Conservation (phyloP, 2,888 invertebrate species). For the Fissipunctia ypsillon region DNA sequence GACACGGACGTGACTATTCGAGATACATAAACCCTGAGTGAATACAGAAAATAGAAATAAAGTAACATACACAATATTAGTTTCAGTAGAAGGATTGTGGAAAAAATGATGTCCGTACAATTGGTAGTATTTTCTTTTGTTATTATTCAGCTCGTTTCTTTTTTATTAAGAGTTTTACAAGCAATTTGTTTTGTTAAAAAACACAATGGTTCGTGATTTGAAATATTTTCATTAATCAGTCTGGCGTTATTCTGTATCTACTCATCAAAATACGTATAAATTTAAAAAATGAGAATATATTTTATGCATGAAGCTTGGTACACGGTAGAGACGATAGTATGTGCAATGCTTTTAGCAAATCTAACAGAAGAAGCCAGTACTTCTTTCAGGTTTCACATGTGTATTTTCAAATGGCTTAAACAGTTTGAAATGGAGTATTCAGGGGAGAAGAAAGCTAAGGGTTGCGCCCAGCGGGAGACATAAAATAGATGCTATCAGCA, state of each 20-base stretch:
- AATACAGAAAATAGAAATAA: slow-evolving; percentile 91
- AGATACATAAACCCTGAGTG: slow-evolving; percentile 90
- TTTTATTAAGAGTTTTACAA: slow-evolving; percentile 58
- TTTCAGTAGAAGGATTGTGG: slow-evolving; percentile 88
- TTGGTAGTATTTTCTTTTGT: slow-evolving; percentile 73
- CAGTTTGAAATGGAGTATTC: slow-evolving; percentile 14
- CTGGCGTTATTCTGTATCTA: neutral
- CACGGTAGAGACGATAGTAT: neutral
- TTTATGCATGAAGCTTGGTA: neutral
- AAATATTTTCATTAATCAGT: slow-evolving; percentile 4
- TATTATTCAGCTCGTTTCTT: slow-evolving; percentile 67
- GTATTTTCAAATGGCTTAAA: slow-evolving; percentile 32
- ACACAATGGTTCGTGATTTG: slow-evolving; percentile 1
- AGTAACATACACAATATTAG: slow-evolving; percentile 90
- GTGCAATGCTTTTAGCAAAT: neutral
- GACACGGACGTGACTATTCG: slow-evolving; percentile 90
- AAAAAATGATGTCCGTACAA: slow-evolving; percentile 73
- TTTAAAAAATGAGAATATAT: neutral
- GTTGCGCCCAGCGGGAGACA: slow-evolving; percentile 54
- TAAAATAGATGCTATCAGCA: slow-evolving; percentile 56
- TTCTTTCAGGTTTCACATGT: neutral
- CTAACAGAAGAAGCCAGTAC: neutral
- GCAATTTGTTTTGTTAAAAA: slow-evolving; percentile 53
- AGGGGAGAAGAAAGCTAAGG: slow-evolving; percentile 35
- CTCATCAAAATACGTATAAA: neutral